Evolutionary conservation across 2,113 vertebrate species (phyloP), one percentile per base, ranked within the genome.

Genomic region (Rhinoderma darwinii): DNA sequence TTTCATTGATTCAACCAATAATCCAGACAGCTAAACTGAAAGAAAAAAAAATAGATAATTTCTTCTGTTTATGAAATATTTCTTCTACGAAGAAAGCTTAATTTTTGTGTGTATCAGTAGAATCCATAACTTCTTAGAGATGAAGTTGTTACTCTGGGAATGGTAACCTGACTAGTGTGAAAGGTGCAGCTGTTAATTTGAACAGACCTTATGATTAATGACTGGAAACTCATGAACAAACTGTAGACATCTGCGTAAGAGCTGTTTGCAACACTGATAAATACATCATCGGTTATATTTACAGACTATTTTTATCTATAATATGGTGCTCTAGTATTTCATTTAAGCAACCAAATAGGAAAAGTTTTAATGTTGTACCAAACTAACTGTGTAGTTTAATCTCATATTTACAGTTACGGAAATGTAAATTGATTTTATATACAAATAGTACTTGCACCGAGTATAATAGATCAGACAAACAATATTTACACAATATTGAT

Each of bases 181-280:
- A 84, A 84, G 47, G 32, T 75, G 47, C 82, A 84, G 70, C 50
- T 84, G 50, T 74, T 56, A 1, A 74, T 56, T 74, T 41, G 39
- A 50, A 74, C 68, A 84, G 37, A n/a, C 15, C 82, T 20, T 2
- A 43, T 56, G 70, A 84, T 84, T 75, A 84, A 84, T 84, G 70
- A 84, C n/a, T 84, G 82, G 82, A 84, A 84, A 84, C 50, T 84
- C 44, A 39, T 30, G 44, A 51, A 75, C 68, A 84, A 72, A 84
- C 18, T 84, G 50, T 39, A 73, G 20, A 84, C 82, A 84, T 73
- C 70, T 84, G 82, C 70, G 50, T 84, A 84, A 84, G 50, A 74
- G 82, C 68, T 84, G 54, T 84, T 84, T 84, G 43, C 35, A 74
- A 84, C 68, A 50, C 68, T 74, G 82, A 84, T 84, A 84, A 74